These are phyloP conservation scores for Leucophora obtusa DNA, from an alignment of 2,888 invertebrate genomes.

Conservation along the genomic window DNA sequence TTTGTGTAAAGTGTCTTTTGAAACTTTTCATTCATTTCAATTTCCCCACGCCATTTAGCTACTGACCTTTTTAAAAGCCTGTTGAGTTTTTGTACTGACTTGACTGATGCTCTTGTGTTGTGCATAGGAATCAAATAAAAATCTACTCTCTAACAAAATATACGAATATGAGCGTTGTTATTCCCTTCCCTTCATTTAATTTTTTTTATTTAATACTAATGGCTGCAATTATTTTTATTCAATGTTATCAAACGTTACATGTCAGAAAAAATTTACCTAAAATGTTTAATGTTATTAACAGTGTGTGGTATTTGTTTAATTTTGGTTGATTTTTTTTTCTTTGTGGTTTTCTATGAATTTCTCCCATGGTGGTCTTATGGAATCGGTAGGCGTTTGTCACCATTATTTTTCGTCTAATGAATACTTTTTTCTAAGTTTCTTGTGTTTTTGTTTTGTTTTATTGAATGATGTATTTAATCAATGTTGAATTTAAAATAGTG, in stretches of 20 bases:
- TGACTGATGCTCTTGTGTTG: background rate
- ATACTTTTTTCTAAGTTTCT: slow-evolving; percentile 19
- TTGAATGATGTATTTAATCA: slow-evolving; percentile 24
- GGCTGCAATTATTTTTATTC: slow-evolving; percentile 64
- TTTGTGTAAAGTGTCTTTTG: slow-evolving; percentile 56
- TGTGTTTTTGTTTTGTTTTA: slow-evolving; percentile 8
- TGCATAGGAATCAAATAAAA: slow-evolving; percentile 16
- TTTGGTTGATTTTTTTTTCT: slow-evolving; percentile 18
- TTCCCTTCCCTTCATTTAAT: slow-evolving; percentile 22
- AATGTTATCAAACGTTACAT: slow-evolving; percentile 60
- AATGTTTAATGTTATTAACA: slow-evolving; percentile 50
- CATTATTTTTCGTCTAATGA: slow-evolving; percentile 46
- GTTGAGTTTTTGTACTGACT: slow-evolving; percentile 50
- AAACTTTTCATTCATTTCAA: slow-evolving; percentile 50
- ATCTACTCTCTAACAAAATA: background rate
- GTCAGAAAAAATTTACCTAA: slow-evolving; percentile 56
- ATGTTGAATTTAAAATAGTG: slow-evolving; percentile 27
- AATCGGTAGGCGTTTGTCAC: slow-evolving; percentile 62
- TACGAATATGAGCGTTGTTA: background rate
- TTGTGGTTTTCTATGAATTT: slow-evolving; percentile 44
- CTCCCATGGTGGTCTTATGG: slow-evolving; percentile 52
- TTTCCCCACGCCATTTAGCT: slow-evolving; percentile 54
- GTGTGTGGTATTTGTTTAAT: slow-evolving; percentile 49
- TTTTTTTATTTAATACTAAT: slow-evolving; percentile 51
- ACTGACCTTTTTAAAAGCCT: slow-evolving; percentile 61